These are phyloP conservation scores for Sphyrna mokarran DNA, from an alignment of 2,113 vertebrate species.

Conservation along the genomic window DNA sequence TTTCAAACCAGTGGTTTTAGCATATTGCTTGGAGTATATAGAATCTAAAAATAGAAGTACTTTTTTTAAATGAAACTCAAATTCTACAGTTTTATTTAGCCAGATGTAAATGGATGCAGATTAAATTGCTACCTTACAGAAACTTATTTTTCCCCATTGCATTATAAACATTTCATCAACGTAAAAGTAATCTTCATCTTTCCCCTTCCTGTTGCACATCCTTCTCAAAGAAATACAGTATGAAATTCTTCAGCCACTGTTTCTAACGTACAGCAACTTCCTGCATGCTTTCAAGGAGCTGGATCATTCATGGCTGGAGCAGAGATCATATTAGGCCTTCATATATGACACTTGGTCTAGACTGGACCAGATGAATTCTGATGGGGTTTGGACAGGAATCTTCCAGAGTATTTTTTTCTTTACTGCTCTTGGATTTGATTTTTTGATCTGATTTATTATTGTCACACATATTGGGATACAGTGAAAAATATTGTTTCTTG, in stretches of 20 bases:
- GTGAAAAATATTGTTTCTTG: too few relatives aligned
- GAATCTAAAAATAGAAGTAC: neutral
- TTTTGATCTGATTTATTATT: too few relatives aligned
- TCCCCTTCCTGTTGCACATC: neutral
- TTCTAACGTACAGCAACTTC: neutral
- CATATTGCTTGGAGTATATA: neutral
- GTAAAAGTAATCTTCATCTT: neutral
- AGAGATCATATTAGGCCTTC: neutral
- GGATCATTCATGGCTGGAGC: neutral
- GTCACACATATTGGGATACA: too few relatives aligned
- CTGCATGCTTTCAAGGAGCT: neutral
- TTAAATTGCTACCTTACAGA: neutral
- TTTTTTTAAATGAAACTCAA: neutral
- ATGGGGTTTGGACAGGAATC: neutral
- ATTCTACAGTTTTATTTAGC: neutral
- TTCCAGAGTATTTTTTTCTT: neutral
- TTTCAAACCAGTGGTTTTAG: neutral
- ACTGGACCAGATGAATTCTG: too few relatives aligned
- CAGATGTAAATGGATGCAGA: too few relatives aligned
- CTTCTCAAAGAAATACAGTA: neutral
- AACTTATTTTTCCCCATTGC: neutral
- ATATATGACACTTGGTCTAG: neutral
- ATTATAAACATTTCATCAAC: neutral
- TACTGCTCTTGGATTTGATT: too few relatives aligned
- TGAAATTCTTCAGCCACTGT: neutral